Percentiles rank a stretch among this genome's conserved stretches.
Conservation (phyloP, 2,888 invertebrate species). For the Eristalinus aeneus region DNA sequence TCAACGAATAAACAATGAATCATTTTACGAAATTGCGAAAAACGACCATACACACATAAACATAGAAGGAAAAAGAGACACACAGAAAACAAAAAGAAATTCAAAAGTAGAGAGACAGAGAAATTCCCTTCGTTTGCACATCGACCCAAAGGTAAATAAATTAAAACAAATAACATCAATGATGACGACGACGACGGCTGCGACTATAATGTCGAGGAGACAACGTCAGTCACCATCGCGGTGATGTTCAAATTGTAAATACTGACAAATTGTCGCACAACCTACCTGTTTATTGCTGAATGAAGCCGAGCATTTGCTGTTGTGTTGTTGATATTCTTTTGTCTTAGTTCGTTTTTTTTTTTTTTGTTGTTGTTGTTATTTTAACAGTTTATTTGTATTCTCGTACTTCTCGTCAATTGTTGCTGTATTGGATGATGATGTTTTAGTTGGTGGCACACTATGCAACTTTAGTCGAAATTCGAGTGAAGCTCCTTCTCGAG, state of each 20-base stretch:
- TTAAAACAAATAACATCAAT: conserved; percentile 34
- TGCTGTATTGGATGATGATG: conserved; percentile 5
- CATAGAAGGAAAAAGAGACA: not conserved
- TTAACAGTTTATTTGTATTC: not conserved
- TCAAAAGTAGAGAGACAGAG: conserved; percentile 4
- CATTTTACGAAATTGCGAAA: conserved; percentile 7
- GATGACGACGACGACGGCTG: conserved; percentile 12
- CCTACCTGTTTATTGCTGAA: conserved; percentile 70
- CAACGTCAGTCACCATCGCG: conserved; percentile 11
- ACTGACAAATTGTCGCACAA: conserved; percentile 48
- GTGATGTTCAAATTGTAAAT: conserved; percentile 45
- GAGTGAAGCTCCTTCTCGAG: conserved; percentile 13
- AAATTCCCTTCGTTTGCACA: conserved; percentile 63
- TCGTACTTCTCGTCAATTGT: not conserved
- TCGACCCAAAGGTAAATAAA: conserved; percentile 65
- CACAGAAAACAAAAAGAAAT: not conserved
- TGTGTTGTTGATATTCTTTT: conserved; percentile 39
- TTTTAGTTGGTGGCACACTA: not conserved
- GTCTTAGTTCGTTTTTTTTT: not conserved
- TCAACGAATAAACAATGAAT: conserved; percentile 14
- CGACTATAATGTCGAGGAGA: conserved; percentile 10
- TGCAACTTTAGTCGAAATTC: not conserved
- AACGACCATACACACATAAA: not conserved
- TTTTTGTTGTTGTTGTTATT: not conserved
- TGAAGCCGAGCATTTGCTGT: conserved; percentile 65